Evolutionary conservation across 2,888 invertebrate genomes (phyloP).

Genomic region (Dasypolia templi): DNA sequence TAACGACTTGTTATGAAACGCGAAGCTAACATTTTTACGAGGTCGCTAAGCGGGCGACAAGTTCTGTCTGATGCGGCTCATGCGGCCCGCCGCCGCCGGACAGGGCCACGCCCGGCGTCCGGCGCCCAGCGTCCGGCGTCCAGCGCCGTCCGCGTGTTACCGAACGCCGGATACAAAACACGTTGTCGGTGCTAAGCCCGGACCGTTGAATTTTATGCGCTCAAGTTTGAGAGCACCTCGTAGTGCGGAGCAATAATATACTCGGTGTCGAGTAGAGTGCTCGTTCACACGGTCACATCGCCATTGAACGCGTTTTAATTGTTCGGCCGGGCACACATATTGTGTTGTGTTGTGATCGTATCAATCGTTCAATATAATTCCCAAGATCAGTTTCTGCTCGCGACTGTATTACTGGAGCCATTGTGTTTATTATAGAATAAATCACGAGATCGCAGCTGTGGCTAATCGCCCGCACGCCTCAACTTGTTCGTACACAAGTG

Average conservation of each 20-base stretch:
- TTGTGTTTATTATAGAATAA: not conserved
- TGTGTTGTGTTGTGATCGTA: not conserved
- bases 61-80: constrained; percentile 1
- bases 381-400: not conserved
- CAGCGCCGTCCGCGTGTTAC: not conserved
- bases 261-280: not conserved
- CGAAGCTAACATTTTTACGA: constrained; percentile 57
- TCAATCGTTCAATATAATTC: not conserved
- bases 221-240: not conserved
- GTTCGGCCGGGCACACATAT: not conserved
- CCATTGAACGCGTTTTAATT: not conserved
- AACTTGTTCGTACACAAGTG: not conserved
- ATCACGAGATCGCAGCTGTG: not conserved
- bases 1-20: constrained; percentile 56
- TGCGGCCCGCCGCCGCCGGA: not conserved
- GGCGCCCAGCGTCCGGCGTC: not conserved
- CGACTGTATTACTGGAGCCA: not conserved
- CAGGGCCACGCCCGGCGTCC: not conserved
- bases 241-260: not conserved
- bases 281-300: not conserved
- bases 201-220: constrained; percentile 2
- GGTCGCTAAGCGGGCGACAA: constrained; percentile 39
- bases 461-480: not conserved
- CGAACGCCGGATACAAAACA: not conserved
- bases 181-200: not conserved